A percentile compares a stretch with the other conserved stretches of the same genome.
phyloP scores from a whole-genome alignment of 2,888 invertebrate species.

The Eristalis pertinax region DNA sequence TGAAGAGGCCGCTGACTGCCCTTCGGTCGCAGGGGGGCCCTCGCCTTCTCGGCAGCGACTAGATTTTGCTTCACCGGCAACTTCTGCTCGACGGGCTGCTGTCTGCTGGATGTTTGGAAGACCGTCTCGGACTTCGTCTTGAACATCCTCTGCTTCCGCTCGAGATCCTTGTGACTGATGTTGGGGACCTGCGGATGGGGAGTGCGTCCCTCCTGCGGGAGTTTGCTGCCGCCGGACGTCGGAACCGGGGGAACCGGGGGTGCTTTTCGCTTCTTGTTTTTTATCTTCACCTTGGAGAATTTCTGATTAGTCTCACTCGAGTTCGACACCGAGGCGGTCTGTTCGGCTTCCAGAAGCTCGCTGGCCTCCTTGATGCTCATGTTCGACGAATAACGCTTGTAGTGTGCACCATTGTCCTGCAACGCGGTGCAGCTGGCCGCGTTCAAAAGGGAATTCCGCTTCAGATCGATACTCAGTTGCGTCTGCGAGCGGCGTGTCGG shows the following conservation, averaged over 20 bases:
- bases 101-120: neutral
- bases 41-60: neutral
- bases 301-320: slow-evolving; percentile 50
- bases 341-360: neutral
- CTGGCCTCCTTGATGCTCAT: neutral
- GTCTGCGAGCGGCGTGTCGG: slow-evolving; percentile 74
- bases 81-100: neutral
- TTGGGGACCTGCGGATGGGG: neutral
- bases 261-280: slow-evolving; percentile 88
- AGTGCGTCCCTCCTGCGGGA: slow-evolving; percentile 76
- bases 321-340: slow-evolving; percentile 7
- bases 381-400: slow-evolving; percentile 17
- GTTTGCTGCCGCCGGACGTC: slow-evolving; percentile 81
- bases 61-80: neutral
- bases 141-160: slow-evolving; percentile 83
- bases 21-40: neutral
- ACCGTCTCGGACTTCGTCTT: slow-evolving; percentile 88
- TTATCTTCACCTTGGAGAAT: slow-evolving; percentile 80
- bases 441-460: slow-evolving; percentile 47
- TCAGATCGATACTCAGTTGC: slow-evolving; percentile 65
- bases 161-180: slow-evolving; percentile 10
- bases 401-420: neutral
- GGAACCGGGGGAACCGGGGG: slow-evolving; percentile 83
- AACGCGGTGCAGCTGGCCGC: slow-evolving; percentile 1
- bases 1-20: neutral